Evolutionary conservation across 2,888 invertebrate genomes (phyloP), one percentile per base, ranked within the genome.

Genomic region (Clusia tigrina): DNA sequence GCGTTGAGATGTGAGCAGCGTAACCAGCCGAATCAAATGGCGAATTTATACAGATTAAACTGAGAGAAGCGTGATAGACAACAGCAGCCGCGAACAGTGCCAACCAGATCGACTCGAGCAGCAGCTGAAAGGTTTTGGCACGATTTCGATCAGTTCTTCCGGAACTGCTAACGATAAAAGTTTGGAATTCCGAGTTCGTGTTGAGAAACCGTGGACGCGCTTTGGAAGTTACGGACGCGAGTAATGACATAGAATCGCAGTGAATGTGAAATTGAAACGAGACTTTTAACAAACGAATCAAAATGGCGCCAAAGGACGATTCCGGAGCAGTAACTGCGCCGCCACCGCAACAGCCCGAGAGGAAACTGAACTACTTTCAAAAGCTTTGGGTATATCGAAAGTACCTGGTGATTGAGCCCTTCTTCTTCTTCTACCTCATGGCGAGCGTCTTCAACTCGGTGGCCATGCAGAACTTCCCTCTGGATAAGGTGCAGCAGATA

Each of bases 331-430:
- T 56, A 22, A 46, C 55, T 1, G 2, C 32, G 6, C 18, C 22
- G 1, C 32, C 58, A 18, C 23, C 56, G 24, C 54, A 56, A 24
- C 56, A 60, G 24, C 68, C 69, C 48, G 68, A 68, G 60, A 69
- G 71, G 32, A 72, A 76, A 64, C 54, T 74, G 2, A 81, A 74
- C 58, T 80, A 78, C 60, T 57, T 81, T 20, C 78, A 78, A 70
- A 81, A 80, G 58, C 62, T 82, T 9, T 82, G 81, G 81, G 67
- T 61, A 18, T 82, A 77, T 68, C 78, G 82, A 12, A 73, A 73
- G 53, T 81, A 81, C 66, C 66, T 83, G 56, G 78, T 81, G 32
- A 76, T 83, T 20, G 83, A 83, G 67, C 83, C 83, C 1, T 78
- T 82, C 48, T 76, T 82, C 68, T 78, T 83, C 48, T 82, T 82